A percentile compares a stretch with the other conserved stretches of the same genome.
Conservation (phyloP, 2,113 vertebrate genomes). For the Sinocyclocheilus anshuiensis region DNA sequence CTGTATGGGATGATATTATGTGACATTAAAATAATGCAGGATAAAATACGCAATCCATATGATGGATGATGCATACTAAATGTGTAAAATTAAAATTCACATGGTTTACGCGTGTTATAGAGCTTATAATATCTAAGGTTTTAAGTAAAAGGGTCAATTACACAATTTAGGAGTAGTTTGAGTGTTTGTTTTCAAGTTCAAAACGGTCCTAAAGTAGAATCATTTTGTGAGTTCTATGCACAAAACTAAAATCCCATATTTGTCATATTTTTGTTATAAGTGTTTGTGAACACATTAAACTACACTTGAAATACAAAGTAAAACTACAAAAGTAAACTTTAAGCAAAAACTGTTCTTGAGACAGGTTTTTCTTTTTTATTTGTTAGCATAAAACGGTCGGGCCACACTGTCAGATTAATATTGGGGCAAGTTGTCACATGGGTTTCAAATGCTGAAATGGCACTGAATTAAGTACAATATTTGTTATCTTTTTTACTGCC, state of each 20-base stretch:
- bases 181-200: background rate
- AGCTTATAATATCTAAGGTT: background rate
- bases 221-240: background rate
- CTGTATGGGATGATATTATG: background rate
- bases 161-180: background rate
- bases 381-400: background rate
- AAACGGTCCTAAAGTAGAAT: background rate
- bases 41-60: background rate
- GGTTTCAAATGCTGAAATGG: background rate
- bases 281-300: background rate
- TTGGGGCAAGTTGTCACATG: background rate
- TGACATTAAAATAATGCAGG: background rate
- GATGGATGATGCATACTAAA: background rate
- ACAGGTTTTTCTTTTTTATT: too few relatives aligned
- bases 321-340: background rate
- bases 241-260: background rate
- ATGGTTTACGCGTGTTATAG: background rate
- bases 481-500: background rate
- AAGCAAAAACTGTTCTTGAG: background rate
- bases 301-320: background rate
- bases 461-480: background rate
- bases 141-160: background rate
- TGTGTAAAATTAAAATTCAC: background rate
- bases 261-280: background rate
- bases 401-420: background rate